Evolutionary conservation across 2,113 vertebrate genomes (phyloP).

Genomic region (Scortum barcoo): DNA sequence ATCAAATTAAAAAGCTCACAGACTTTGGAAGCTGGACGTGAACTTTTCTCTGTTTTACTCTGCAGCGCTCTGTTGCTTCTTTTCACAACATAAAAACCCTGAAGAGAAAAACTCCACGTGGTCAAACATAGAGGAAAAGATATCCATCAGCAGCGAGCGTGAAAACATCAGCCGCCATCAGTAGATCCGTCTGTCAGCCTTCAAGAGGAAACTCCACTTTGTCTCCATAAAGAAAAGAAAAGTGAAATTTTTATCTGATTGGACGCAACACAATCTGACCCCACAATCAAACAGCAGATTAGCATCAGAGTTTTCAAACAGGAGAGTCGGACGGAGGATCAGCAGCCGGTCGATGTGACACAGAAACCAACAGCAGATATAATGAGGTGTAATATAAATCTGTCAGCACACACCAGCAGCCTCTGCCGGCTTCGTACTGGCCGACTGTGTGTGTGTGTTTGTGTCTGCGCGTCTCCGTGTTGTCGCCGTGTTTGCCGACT

Average conservation of each 20-base stretch:
- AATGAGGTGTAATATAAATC: constrained; percentile 61
- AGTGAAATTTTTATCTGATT: neutral
- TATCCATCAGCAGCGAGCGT: no score
- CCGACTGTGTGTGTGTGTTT: constrained; percentile 29
- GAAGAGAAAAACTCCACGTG: no score
- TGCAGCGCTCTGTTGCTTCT: no score
- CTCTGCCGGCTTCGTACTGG: constrained; percentile 11
- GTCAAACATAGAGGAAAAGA: neutral
- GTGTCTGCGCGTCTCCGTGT: constrained; percentile 29
- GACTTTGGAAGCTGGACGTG: no score
- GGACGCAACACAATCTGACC: neutral
- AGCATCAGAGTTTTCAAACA: constrained; percentile 46
- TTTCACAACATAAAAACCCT: no score
- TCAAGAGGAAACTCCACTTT: neutral
- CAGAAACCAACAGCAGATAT: constrained; percentile 49
- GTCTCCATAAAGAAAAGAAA: neutral
- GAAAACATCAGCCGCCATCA: neutral
- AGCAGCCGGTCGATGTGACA: constrained; percentile 30
- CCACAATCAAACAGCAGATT: constrained; percentile 28
- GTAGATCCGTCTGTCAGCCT: neutral
- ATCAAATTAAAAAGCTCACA: no score
- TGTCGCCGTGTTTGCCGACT: constrained; percentile 49
- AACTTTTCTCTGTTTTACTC: no score
- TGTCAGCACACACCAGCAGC: constrained; percentile 57
- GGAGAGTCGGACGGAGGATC: constrained; percentile 32